Conservation (phyloP, 2,888 invertebrate genomes). For the Apomyelois bistriatella region DNA sequence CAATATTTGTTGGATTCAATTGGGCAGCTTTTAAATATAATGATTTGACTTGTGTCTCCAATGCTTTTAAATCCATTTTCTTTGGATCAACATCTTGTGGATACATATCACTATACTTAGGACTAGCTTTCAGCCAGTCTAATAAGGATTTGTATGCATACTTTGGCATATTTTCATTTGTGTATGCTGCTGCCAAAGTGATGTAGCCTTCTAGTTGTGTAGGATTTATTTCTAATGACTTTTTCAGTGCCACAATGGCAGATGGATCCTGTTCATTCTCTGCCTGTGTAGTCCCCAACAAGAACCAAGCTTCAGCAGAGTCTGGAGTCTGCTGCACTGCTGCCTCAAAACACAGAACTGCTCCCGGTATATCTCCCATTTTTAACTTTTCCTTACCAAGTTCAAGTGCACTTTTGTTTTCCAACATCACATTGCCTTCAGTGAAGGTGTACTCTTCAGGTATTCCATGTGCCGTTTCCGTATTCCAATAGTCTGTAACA, state of each 20-base stretch:
- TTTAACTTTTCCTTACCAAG: slow-evolving; percentile 91
- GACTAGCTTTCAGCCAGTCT: slow-evolving; percentile 88
- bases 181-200: slow-evolving; percentile 95
- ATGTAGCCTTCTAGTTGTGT: slow-evolving; percentile 91
- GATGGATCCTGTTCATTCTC: slow-evolving; percentile 98
- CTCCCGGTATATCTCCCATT: slow-evolving; percentile 95
- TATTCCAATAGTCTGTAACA: slow-evolving; percentile 83
- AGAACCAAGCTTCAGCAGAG: slow-evolving; percentile 91
- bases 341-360: slow-evolving; percentile 97
- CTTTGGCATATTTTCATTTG: slow-evolving; percentile 96
- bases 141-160: slow-evolving; percentile 91
- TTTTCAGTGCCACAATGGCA: slow-evolving; percentile 94
- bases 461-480: slow-evolving; percentile 70
- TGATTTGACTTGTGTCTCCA: slow-evolving; percentile 84
- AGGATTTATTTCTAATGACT: slow-evolving; percentile 89
- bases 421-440: slow-evolving; percentile 92
- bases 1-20: slow-evolving; percentile 85
- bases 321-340: slow-evolving; percentile 91
- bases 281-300: slow-evolving; percentile 94
- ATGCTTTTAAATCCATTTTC: slow-evolving; percentile 63
- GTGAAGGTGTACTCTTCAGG: slow-evolving; percentile 87
- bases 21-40: slow-evolving; percentile 90
- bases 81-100: slow-evolving; percentile 71
- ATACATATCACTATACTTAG: slow-evolving; percentile 88
- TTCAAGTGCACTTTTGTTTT: slow-evolving; percentile 88